Evolutionary conservation across 2,113 vertebrate species (phyloP).

Genomic region (Nothobranchius furzeri): DNA sequence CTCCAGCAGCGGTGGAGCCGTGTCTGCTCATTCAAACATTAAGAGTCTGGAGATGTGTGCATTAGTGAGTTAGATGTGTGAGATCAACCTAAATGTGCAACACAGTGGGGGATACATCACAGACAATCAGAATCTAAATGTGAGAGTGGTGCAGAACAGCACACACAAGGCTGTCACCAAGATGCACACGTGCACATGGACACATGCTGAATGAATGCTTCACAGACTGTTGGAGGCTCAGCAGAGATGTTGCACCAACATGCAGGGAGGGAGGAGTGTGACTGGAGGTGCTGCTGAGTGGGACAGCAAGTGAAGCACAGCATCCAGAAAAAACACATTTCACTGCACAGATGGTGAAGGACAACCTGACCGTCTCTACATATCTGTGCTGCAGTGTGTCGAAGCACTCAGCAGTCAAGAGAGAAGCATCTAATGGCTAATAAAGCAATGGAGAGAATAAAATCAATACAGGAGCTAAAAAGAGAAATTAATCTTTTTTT

Average conservation of each 20-base stretch:
- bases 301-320: conserved; percentile 38
- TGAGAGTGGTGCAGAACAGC: conserved; percentile 3
- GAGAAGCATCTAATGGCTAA: not conserved
- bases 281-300: conserved; percentile 26
- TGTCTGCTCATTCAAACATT: not conserved
- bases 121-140: conserved; percentile 37
- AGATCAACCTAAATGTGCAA: conserved; percentile 32
- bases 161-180: not conserved
- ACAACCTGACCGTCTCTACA: conserved; percentile 18
- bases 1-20: not conserved
- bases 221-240: conserved; percentile 14
- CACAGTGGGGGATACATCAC: conserved; percentile 35
- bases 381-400: conserved; percentile 6
- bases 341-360: conserved; percentile 42
- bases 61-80: conserved; percentile 11
- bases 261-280: conserved; percentile 34
- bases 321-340: conserved; percentile 46
- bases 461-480: conserved; percentile 7
- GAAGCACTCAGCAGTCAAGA: conserved; percentile 7
- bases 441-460: conserved; percentile 4
- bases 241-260: conserved; percentile 14
- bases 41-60: conserved; percentile 1
- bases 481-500: not conserved
- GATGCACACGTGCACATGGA: not conserved
- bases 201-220: conserved; percentile 1